phyloP scores from a whole-genome alignment of 2,113 vertebrate genomes.

The Physeter macrocephalus region DNA sequence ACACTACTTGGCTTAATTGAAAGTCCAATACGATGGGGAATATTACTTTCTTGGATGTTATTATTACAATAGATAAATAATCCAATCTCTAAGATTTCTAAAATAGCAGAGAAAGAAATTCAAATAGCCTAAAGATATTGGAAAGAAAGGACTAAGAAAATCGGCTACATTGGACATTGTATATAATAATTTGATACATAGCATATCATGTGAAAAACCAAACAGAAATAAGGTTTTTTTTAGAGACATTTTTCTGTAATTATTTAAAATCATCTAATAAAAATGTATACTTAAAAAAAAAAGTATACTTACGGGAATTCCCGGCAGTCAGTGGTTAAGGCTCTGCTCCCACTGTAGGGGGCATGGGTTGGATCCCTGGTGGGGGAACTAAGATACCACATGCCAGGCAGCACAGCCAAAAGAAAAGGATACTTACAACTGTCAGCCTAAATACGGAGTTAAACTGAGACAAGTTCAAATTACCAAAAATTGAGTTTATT shows the following conservation, averaged over 20 bases:
- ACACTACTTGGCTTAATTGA: slow-evolving; percentile 13
- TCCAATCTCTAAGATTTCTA: not conserved
- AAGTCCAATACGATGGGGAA: not conserved
- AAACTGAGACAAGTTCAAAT: not conserved
- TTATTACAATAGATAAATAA: slow-evolving; percentile 6
- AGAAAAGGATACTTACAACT: not conserved
- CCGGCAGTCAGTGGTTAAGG: not conserved
- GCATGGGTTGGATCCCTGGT: not conserved
- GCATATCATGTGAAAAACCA: not conserved
- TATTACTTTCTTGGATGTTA: slow-evolving; percentile 19
- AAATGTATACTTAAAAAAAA: not conserved
- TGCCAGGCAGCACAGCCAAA: not conserved
- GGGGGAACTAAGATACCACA: not conserved
- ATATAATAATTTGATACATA: not conserved
- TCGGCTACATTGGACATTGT: not conserved
- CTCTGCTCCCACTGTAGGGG: not conserved
- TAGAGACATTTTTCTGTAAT: not conserved
- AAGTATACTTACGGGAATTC: not conserved
- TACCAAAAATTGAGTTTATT: not conserved
- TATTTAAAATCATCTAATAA: not conserved
- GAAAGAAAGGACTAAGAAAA: not conserved
- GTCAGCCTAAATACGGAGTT: not conserved
- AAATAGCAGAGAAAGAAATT: not conserved
- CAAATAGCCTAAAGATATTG: not conserved
- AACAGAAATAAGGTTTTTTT: not conserved